Conservation (phyloP, 2,888 invertebrate species). For the Tenthredo mesomela region DNA sequence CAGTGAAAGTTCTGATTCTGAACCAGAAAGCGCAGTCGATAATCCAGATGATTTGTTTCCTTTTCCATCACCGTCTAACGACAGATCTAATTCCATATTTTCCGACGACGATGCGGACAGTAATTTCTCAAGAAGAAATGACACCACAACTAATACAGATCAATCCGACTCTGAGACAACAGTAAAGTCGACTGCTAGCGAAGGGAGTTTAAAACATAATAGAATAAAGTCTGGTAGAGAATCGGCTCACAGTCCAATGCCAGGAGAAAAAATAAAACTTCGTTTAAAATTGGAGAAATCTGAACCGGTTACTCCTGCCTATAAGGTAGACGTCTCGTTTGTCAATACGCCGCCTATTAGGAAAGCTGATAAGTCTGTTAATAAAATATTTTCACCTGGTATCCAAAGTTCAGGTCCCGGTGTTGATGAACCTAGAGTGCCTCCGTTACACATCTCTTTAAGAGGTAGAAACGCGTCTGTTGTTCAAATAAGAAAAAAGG, state of each 20-base stretch:
- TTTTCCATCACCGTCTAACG: conserved; percentile 78
- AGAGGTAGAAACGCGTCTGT: conserved; percentile 90
- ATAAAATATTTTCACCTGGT: conserved; percentile 77
- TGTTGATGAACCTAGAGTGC: conserved; percentile 89
- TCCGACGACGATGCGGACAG: conserved; percentile 83
- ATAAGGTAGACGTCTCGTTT: conserved; percentile 90
- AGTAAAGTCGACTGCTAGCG: conserved; percentile 81
- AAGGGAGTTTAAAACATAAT: conserved; percentile 79
- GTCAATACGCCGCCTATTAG: conserved; percentile 80
- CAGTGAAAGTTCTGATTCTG: conserved; percentile 83
- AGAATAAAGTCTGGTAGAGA: conserved; percentile 73
- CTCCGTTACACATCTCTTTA: conserved; percentile 93
- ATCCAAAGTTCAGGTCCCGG: conserved; percentile 65
- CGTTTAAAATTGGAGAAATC: conserved; percentile 91
- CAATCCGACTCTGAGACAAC: conserved; percentile 82
- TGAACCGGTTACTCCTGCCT: conserved; percentile 88
- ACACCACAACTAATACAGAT: conserved; percentile 79
- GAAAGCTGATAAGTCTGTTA: conserved; percentile 78
- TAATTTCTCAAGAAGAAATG: conserved; percentile 79
- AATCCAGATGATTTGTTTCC: conserved; percentile 78
- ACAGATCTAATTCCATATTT: conserved; percentile 79
- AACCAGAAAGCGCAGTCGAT: conserved; percentile 77
- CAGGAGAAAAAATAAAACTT: conserved; percentile 89
- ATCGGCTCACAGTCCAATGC: conserved; percentile 76
- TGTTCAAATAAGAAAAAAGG: conserved; percentile 89